phyloP scores from a whole-genome alignment of 2,113 vertebrate species.

The Colius striatus region DNA sequence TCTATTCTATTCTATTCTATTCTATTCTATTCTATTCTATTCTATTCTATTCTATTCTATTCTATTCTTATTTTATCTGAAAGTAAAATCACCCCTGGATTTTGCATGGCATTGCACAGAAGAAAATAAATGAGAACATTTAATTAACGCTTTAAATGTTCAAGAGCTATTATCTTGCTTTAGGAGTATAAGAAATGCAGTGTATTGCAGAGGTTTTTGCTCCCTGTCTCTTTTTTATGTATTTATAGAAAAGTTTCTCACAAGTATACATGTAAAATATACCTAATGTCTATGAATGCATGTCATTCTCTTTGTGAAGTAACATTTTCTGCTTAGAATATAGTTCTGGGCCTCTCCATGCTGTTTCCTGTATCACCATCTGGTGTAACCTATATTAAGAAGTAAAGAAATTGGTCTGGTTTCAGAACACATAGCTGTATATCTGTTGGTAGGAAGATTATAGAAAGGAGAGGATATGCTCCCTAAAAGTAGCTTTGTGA shows the following conservation, averaged over 20 bases:
- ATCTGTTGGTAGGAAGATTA: not conserved
- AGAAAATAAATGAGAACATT: accelerated
- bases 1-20: not conserved
- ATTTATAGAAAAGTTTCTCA: not conserved
- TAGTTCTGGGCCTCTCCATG: not conserved
- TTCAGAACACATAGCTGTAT: not conserved
- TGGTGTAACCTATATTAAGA: not conserved
- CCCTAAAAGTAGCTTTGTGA: not conserved
- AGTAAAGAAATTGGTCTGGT: not conserved
- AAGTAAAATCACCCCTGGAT: not conserved
- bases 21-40: not conserved
- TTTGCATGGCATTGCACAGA: not conserved
- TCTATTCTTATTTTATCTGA: not conserved
- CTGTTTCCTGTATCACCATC: not conserved
- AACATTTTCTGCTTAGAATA: not conserved
- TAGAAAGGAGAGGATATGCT: not conserved
- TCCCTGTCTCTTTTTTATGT: not conserved
- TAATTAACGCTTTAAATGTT: not conserved
- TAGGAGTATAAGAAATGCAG: not conserved
- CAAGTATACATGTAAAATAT: not conserved
- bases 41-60: not conserved
- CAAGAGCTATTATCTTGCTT: not conserved
- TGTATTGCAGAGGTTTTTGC: not conserved
- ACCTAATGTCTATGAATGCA: not conserved
- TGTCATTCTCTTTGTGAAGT: not conserved